phyloP scores from a whole-genome alignment of 2,888 invertebrate species.

The Campoletis raptor region DNA sequence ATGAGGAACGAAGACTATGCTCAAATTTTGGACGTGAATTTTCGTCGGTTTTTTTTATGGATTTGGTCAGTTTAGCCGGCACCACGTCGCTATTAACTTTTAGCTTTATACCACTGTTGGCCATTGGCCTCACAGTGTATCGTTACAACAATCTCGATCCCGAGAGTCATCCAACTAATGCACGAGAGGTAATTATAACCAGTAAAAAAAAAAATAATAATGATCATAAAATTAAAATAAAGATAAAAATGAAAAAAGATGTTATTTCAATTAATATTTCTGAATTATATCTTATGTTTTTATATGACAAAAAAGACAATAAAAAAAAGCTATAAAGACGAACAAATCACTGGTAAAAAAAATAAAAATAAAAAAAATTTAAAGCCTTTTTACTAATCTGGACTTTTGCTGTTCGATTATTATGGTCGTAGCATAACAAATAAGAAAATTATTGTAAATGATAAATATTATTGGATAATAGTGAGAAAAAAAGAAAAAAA shows the following conservation, averaged over 20 bases:
- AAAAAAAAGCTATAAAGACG: no score
- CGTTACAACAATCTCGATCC: constrained; percentile 93
- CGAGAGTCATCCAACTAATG: constrained; percentile 91
- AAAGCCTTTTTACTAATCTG: no score
- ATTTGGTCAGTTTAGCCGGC: constrained; percentile 84
- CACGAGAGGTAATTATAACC: constrained; percentile 87
- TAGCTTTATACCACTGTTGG: constrained; percentile 92
- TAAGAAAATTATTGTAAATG: not conserved
- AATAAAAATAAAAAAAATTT: no score
- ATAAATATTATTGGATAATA: not conserved
- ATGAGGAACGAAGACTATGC: constrained; percentile 43
- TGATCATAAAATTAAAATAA: no score
- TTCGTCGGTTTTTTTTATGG: constrained; percentile 81
- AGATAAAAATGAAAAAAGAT: no score
- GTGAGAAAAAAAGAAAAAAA: not conserved
- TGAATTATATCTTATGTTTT: no score
- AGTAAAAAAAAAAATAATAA: not conserved
- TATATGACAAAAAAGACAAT: no score
- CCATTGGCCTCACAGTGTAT: constrained; percentile 92
- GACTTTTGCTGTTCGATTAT: not conserved
- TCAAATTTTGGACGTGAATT: constrained; percentile 72
- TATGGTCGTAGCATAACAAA: not conserved
- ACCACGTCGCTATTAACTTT: constrained; percentile 87
- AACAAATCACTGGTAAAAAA: no score
- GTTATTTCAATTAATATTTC: no score